These are phyloP conservation scores for Colletes gigas DNA, from an alignment of 1,140 invertebrate genomes.

Conservation along the genomic window DNA sequence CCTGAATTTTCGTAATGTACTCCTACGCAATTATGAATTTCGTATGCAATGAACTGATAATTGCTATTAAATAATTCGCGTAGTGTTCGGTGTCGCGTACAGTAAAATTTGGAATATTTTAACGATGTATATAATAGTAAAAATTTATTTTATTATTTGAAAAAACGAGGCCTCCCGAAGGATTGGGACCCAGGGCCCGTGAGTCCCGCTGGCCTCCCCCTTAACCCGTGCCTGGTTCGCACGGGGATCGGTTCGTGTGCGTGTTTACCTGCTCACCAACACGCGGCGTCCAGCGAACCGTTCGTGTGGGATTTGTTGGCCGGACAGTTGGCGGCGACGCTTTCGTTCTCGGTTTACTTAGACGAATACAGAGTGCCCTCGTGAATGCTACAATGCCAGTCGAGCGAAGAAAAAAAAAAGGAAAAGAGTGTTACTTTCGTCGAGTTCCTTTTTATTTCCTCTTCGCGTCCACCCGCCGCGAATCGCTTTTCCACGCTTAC, in stretches of 20 bases:
- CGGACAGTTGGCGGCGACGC: slow-evolving; percentile 48
- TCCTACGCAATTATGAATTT: too few species aligned
- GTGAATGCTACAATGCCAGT: slow-evolving; percentile 26
- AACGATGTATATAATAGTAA: too few species aligned
- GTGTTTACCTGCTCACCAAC: slow-evolving; percentile 48
- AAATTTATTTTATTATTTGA: too few species aligned
- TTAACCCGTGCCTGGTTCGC: too few species aligned
- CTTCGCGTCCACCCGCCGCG: not conserved
- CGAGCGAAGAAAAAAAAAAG: slow-evolving; percentile 22
- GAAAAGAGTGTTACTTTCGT: slow-evolving; percentile 18
- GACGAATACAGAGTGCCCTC: slow-evolving; percentile 32
- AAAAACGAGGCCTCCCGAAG: too few species aligned
- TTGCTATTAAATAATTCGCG: too few species aligned
- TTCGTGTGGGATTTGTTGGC: slow-evolving; percentile 41
- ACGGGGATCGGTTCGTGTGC: not conserved
- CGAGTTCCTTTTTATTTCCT: slow-evolving; percentile 15
- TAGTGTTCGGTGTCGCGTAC: too few species aligned
- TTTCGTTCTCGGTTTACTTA: slow-evolving; percentile 52
- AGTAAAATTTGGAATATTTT: too few species aligned
- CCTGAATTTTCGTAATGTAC: too few species aligned
- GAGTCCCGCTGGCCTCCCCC: too few species aligned
- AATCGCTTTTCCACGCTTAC: slow-evolving; percentile 5
- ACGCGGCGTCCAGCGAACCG: not conserved
- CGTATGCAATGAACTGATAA: too few species aligned
- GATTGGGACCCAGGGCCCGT: too few species aligned